phyloP scores from a whole-genome alignment of 2,113 vertebrate species.

The Planiliza haematocheilus region DNA sequence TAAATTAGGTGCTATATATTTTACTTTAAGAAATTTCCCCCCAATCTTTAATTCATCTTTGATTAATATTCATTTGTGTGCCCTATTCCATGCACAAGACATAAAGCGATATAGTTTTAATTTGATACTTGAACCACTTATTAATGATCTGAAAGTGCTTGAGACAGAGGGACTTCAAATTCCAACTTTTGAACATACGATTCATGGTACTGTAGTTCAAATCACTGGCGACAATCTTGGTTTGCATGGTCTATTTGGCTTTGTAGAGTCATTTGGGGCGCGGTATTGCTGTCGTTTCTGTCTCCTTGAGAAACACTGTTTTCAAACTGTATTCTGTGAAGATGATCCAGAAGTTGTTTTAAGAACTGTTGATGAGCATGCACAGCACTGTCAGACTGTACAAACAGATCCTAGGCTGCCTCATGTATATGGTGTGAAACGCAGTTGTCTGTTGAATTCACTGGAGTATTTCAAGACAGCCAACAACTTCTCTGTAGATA shows the following conservation, averaged over 20 bases:
- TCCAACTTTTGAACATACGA: neutral
- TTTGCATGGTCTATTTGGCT: no score
- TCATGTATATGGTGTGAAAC: slow-evolving; percentile 43
- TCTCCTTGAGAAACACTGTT: slow-evolving; percentile 5
- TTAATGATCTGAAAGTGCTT: slow-evolving; percentile 26
- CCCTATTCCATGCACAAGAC: slow-evolving; percentile 43
- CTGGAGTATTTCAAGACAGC: slow-evolving; percentile 54
- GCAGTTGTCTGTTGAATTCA: slow-evolving; percentile 27
- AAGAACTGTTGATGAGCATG: neutral
- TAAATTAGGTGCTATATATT: slow-evolving; percentile 37
- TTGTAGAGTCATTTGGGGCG: neutral
- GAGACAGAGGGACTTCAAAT: slow-evolving; percentile 9
- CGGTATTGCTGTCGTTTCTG: slow-evolving; percentile 27
- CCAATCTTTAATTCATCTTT: slow-evolving; percentile 30
- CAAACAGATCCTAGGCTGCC: slow-evolving; percentile 3
- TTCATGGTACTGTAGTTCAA: slow-evolving; percentile 9
- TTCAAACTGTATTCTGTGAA: slow-evolving; percentile 25
- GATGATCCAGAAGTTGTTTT: slow-evolving; percentile 20
- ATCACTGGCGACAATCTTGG: slow-evolving; percentile 24
- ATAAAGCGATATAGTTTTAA: slow-evolving; percentile 16
- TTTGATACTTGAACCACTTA: slow-evolving; percentile 38
- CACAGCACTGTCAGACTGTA: neutral
- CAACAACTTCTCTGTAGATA: slow-evolving; percentile 48
- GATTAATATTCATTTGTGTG: no score
- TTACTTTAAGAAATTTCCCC: slow-evolving; percentile 26